phyloP scores from a whole-genome alignment of 2,797 vertebrate species.

The Pteronotus mesoamericanus region DNA sequence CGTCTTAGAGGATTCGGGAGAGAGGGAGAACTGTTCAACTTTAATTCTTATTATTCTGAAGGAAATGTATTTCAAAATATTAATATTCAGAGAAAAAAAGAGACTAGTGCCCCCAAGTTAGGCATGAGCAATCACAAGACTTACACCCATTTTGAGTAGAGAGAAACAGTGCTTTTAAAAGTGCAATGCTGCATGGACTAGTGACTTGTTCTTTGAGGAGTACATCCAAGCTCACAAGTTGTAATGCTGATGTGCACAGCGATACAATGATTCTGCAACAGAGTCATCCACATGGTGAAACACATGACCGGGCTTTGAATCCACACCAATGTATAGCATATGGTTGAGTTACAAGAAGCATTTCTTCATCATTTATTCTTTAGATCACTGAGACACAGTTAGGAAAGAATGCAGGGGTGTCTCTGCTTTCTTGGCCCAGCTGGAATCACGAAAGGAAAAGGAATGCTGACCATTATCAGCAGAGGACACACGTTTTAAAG shows the following conservation, averaged over 20 bases:
- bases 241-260: too few relatives aligned
- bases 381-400: background rate
- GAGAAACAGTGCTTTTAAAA: background rate
- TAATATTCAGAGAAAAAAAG: background rate
- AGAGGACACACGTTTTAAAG: background rate
- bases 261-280: background rate
- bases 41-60: background rate
- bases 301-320: rapidly evolving
- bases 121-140: background rate
- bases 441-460: background rate
- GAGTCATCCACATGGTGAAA: background rate
- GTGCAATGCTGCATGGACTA: background rate
- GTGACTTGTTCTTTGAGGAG: background rate
- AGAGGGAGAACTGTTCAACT: background rate
- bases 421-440: background rate
- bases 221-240: background rate
- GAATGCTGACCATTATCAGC: background rate
- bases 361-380: background rate
- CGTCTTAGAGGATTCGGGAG: background rate
- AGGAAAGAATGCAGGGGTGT: background rate
- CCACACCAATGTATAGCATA: background rate
- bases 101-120: background rate
- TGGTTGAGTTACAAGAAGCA: background rate
- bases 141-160: background rate
- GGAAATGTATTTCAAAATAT: background rate